Evolutionary conservation across 2,888 invertebrate species (phyloP), one percentile per base, ranked within the genome.

Genomic region (Pyrocoelia pectoralis): DNA sequence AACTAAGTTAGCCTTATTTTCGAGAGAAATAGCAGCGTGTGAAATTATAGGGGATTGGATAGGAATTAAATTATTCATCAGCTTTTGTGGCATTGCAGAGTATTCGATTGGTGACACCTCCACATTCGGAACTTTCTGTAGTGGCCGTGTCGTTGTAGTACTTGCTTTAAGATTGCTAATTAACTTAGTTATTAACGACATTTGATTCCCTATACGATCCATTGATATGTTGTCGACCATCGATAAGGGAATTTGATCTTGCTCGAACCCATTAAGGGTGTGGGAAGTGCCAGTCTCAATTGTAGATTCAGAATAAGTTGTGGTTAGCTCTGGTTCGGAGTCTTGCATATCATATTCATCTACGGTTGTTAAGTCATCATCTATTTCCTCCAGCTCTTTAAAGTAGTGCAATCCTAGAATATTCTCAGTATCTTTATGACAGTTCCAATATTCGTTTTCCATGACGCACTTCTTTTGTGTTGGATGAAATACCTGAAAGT

Each of bases 191-290:
- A 67, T 52, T 40, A 61, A 57, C 43, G 57, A 46, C 67, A 67
- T 67, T 59, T 67, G 67, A 46, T 51, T 61, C 38, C 56, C 65
- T 29, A 67, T 67, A 55, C 57, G 61, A 59, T 67, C 65, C 40
- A 50, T 59, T 12, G 56, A 33, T 14, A 51, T 56, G 14, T 56
- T 61, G 50, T 61, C 43, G 14, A 61, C 61, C 19, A 54, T 14
- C 17, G 61, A 61, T 18, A 61, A 15, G 12, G 61, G 61, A 46
- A 61, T 51, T 14, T 38, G 12, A 13, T 61, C 61, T 29, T 61
- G 61, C 19, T 56, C 49, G 38, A 61, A 15, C 1, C 18, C 61
- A 33, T 61, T 56, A 17, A 61, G 18, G 1, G 24, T 49, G n/a
- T 24, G 54, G 12, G 28, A 18, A 6, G 38, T 9, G 8, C n/a